Conservation (phyloP, 2,888 invertebrate species). For the Hecatera dysodea region DNA sequence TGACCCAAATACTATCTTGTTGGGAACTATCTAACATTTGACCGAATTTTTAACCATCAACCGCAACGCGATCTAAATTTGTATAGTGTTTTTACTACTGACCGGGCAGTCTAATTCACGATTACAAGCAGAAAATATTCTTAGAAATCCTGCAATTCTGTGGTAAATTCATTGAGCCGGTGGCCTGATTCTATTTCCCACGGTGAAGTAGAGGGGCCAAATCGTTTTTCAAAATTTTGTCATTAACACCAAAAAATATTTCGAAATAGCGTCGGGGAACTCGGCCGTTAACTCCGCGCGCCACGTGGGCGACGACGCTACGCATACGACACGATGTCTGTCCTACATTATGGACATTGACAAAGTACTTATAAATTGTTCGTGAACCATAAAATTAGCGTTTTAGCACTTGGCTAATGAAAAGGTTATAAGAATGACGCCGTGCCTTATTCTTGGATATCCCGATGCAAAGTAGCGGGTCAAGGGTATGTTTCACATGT, state of each 20-base stretch:
- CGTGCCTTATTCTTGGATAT: conserved; percentile 30
- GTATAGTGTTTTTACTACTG: conserved; percentile 24
- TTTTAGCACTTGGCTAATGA: conserved; percentile 61
- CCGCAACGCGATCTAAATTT: conserved; percentile 30
- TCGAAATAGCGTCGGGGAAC: conserved; percentile 59
- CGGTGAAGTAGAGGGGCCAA: conserved; percentile 21
- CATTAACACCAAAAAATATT: conserved; percentile 58
- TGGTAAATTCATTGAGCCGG: conserved; percentile 25
- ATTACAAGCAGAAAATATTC: conserved; percentile 15
- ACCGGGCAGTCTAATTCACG: conserved; percentile 9
- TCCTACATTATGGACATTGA: conserved; percentile 70
- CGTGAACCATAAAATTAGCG: conserved; percentile 60
- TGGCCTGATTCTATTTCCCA: conserved; percentile 52
- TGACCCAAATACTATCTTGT: conserved; percentile 85
- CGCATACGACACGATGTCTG: conserved; percentile 60
- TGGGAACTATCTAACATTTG: conserved; percentile 75
- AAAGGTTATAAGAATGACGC: conserved; percentile 49
- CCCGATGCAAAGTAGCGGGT: conserved; percentile 39
- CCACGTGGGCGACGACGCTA: conserved; percentile 67
- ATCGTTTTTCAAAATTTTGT: conserved; percentile 64
- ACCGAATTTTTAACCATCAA: conserved; percentile 72
- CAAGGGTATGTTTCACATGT: conserved; percentile 47
- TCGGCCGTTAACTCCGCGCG: conserved; percentile 56
- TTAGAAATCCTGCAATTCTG: conserved; percentile 11
- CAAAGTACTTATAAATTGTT: conserved; percentile 69